Base-by-base conservation (phyloP, 2,113 vertebrate genomes). In the Perognathus longimembris region DNA sequence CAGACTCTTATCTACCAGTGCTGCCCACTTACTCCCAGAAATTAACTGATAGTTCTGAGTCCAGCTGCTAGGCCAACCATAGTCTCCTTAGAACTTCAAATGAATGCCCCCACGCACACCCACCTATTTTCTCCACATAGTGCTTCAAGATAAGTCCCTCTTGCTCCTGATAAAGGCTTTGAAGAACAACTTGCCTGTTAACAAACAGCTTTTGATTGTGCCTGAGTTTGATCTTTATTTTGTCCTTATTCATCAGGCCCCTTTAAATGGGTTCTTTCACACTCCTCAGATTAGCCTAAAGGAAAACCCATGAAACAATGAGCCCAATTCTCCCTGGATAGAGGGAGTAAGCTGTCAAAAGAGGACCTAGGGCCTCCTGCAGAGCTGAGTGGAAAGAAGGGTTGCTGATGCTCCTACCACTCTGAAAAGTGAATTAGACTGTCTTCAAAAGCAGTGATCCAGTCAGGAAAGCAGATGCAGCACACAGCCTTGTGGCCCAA, bases 131-230 rank as follows among this genome's bases (percentile, higher is more conserved):
- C 97, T 96, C 81, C 84, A 94, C 94, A 97, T 79, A 96, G 83
- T 80, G 87, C 94, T 96, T 85, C 97, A 87, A 97, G 97, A 98
- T 98, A 98, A 98, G 97, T 94, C 95, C 96, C 97, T 96, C 97
- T 97, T 97, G 95, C 97, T 97, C 81, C 95, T 93, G 97, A 98
- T 94, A 98, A 96, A 98, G 38, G 91, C 97, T 97, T 97, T 98
- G 97, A 98, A 97, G 97, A 97, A 97, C 96, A 97, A 96, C 97
- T 97, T 97, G 97, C 96, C 97, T 97, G 95, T 98, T 98, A 98
- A 97, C 97, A 98, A 98, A 97, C 97, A 97, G 97, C 98, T 98
- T 98, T 97, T 98, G 97, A 98, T 98, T 97, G 95, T 97, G 96
- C 97, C 73, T 74, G 86, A 96, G 97, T 97, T 97, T 98, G 98